Evolutionary conservation across 2,797 vertebrate genomes (phyloP).

Genomic region (Galagoides demidoff): DNA sequence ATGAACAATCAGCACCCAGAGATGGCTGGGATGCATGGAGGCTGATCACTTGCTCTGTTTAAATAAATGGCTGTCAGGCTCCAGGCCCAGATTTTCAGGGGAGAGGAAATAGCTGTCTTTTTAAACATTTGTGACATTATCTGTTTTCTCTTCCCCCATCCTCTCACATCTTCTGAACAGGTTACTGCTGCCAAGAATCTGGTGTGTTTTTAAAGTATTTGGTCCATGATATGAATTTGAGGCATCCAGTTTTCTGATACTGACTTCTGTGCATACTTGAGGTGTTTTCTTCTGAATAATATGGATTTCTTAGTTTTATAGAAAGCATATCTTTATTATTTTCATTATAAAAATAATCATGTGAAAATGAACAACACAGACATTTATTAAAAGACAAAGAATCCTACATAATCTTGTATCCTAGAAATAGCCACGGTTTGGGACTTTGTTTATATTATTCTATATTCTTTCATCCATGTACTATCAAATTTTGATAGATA

Average conservation of each 20-base stretch:
- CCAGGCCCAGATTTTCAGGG: neutral
- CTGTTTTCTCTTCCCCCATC: neutral
- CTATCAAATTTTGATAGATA: neutral
- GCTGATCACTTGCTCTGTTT: neutral
- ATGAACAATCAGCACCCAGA: neutral
- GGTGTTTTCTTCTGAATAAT: neutral
- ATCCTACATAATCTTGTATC: neutral
- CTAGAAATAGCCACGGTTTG: neutral
- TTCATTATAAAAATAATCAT: neutral
- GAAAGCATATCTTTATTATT: neutral
- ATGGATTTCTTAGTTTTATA: slow-evolving; percentile 3
- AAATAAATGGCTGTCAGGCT: neutral
- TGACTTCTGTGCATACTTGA: neutral
- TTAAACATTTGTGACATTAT: neutral
- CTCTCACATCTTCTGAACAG: neutral
- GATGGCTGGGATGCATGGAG: rapidly evolving
- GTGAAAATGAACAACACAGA: neutral
- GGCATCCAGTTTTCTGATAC: neutral
- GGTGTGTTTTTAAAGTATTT: neutral
- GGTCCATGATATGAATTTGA: neutral
- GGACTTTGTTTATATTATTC: neutral
- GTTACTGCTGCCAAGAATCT: neutral
- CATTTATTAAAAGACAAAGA: slow-evolving; percentile 29
- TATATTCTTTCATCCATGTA: neutral
- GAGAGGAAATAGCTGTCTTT: slow-evolving; percentile 7